Conservation (phyloP, 2,888 invertebrate genomes). For the Phragmatobia fuliginosa region DNA sequence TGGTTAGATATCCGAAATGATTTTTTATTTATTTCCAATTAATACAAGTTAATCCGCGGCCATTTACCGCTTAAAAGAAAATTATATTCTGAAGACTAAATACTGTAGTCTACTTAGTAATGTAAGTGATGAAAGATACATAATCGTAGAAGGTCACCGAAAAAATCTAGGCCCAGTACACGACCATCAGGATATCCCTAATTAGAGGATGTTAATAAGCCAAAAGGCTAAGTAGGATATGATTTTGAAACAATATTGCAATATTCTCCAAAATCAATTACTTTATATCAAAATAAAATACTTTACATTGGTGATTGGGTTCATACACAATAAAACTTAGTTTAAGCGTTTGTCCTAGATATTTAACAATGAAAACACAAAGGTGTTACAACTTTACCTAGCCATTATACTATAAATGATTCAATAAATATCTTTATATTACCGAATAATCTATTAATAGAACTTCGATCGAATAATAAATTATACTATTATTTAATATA, state of each 20-base stretch:
- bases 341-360: background rate
- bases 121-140: background rate
- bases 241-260: background rate
- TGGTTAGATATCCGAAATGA: no score
- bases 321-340: background rate
- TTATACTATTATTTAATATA: background rate
- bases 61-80: background rate
- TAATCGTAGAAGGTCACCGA: background rate
- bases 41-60: background rate
- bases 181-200: background rate
- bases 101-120: background rate
- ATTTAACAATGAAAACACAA: background rate
- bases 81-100: background rate
- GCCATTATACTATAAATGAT: slow-evolving; percentile 4
- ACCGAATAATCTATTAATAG: background rate
- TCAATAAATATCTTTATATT: slow-evolving; percentile 2
- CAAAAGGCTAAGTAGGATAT: background rate
- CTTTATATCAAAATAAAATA: background rate
- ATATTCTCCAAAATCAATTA: background rate
- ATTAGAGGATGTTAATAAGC: background rate
- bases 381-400: background rate
- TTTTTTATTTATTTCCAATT: background rate
- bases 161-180: background rate
- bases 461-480: slow-evolving; percentile 6
- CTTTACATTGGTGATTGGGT: background rate